Conservation (phyloP, 2,113 vertebrate species). For the Trinectes maculatus region DNA sequence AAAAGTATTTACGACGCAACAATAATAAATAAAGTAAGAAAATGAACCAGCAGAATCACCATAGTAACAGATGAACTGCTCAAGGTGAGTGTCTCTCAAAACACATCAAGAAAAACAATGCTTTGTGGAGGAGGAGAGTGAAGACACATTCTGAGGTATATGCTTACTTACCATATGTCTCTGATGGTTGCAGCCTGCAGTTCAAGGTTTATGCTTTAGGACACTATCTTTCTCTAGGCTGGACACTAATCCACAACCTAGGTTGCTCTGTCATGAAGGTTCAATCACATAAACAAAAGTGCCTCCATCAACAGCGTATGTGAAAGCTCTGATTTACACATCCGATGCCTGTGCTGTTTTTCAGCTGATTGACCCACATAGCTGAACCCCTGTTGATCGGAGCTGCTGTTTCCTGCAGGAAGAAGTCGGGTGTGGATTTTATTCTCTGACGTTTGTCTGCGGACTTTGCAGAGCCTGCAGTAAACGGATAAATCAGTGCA, state of each 20-base stretch:
- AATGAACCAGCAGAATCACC: constrained; percentile 66
- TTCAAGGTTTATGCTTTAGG: constrained; percentile 43
- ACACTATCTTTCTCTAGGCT: neutral
- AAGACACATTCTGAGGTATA: constrained; percentile 16
- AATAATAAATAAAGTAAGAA: constrained; percentile 33
- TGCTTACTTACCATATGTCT: constrained; percentile 37
- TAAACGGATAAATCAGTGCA: constrained; percentile 14
- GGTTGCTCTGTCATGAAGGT: constrained; percentile 5
- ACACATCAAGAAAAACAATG: constrained; percentile 61
- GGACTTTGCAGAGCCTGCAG: constrained; percentile 26
- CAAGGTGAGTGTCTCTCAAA: constrained; percentile 68
- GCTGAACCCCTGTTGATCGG: constrained; percentile 14
- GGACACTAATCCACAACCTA: constrained; percentile 22
- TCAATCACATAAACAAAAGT: constrained; percentile 1
- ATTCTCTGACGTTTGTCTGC: constrained; percentile 33
- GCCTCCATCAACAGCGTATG: neutral
- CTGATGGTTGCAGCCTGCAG: constrained; percentile 3
- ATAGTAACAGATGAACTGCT: constrained; percentile 76
- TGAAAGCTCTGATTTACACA: constrained; percentile 10
- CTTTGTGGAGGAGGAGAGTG: constrained; percentile 57
- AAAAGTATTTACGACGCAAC: constrained; percentile 33
- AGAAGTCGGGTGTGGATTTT: constrained; percentile 8
- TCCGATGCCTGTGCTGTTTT: constrained; percentile 14
- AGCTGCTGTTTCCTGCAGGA: constrained; percentile 31
- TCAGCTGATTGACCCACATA: constrained; percentile 58